phyloP scores from a whole-genome alignment of 2,797 vertebrate species.

The Eleutherodactylus coqui region DNA sequence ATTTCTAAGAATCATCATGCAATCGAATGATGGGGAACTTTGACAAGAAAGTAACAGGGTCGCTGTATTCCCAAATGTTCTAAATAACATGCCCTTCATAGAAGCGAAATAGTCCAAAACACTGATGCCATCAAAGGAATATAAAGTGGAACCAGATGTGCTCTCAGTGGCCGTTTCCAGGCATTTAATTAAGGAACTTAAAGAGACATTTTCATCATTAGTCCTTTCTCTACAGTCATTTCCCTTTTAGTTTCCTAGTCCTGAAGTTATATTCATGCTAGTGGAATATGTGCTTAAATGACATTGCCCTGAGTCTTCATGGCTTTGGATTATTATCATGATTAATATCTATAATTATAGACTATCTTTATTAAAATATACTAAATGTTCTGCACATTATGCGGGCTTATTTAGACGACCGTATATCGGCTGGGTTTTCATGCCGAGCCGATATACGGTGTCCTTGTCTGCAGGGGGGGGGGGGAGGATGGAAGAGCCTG shows the following conservation, averaged over 20 bases:
- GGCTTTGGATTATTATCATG: not conserved
- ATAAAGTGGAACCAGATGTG: constrained; percentile 98
- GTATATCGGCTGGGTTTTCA: no score
- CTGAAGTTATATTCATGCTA: constrained; percentile 73
- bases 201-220: constrained; percentile 94
- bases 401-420: no score
- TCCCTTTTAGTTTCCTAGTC: constrained; percentile 69
- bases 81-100: not conserved
- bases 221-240: constrained; percentile 80
- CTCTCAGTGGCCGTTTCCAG: constrained; percentile 87
- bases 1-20: not conserved
- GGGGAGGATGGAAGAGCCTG: no score
- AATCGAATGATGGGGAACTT: no score
- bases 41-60: not conserved
- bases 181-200: constrained; percentile 97
- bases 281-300: constrained; percentile 57
- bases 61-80: no score
- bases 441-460: no score
- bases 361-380: no score
- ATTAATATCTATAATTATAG: no score
- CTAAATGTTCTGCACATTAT: no score
- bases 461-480: no score
- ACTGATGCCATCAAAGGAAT: constrained; percentile 99
- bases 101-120: constrained; percentile 82
- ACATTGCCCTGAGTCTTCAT: constrained; percentile 58